Percentiles rank a stretch among this genome's conserved stretches.
Evolutionary conservation across 2,888 invertebrate species (phyloP).

Genomic region (Phymatocera aterrima): DNA sequence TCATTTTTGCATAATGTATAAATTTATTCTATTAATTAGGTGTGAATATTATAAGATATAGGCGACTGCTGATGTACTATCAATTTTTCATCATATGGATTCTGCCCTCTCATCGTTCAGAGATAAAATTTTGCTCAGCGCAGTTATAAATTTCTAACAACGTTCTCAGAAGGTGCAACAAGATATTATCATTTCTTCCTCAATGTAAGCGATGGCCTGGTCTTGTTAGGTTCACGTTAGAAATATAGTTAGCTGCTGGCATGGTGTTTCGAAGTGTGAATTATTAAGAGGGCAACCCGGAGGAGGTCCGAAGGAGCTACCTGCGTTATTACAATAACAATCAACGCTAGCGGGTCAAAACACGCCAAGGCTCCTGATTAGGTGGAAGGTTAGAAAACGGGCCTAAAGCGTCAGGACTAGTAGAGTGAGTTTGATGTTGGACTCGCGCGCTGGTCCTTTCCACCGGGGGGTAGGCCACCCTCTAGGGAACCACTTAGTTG

Average conservation of each 20-base stretch:
- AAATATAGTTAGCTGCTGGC: constrained; percentile 35
- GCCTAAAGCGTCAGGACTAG: constrained; percentile 23
- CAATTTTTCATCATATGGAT: not conserved
- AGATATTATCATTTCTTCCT: not conserved
- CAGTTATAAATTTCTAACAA: not conserved
- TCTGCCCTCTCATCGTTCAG: not conserved
- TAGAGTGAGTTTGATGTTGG: constrained; percentile 30
- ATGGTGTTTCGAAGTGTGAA: constrained; percentile 55
- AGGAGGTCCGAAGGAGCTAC: constrained; percentile 57
- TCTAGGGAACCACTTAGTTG: constrained; percentile 72
- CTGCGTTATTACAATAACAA: constrained; percentile 64
- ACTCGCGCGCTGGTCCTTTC: constrained; percentile 1
- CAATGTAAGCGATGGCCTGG: constrained; percentile 9
- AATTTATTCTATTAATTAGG: not conserved
- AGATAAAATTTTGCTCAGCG: not conserved
- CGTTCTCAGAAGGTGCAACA: not conserved
- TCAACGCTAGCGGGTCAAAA: constrained; percentile 56
- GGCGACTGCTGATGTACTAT: not conserved
- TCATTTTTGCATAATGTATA: not conserved
- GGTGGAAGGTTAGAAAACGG: constrained; percentile 49
- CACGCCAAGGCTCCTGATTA: constrained; percentile 55
- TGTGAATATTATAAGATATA: not conserved
- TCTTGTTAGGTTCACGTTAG: constrained; percentile 35
- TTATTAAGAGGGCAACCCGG: constrained; percentile 58
- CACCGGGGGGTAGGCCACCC: constrained; percentile 63